Conservation (phyloP, 2,888 invertebrate species). For the Lacanobia wlatinum region DNA sequence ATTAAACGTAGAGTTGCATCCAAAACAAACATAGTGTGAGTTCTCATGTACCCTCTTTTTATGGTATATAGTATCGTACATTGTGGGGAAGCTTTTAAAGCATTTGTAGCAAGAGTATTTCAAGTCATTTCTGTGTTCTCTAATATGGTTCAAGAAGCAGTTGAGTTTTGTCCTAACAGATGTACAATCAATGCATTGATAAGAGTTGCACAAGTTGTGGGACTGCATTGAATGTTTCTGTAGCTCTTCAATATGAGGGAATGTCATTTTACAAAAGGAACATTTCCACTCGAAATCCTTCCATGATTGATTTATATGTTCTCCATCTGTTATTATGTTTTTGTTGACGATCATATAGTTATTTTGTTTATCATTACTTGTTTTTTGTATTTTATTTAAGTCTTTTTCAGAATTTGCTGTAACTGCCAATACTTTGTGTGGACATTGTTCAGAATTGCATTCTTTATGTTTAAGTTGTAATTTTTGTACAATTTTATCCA, state of each 20-base stretch:
- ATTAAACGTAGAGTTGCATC: slow-evolving; percentile 76
- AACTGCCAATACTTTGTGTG: not conserved
- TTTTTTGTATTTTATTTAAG: not conserved
- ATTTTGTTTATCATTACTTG: too few species aligned
- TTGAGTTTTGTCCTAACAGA: slow-evolving; percentile 74
- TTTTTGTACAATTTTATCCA: not conserved
- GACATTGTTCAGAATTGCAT: not conserved
- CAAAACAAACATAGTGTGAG: slow-evolving; percentile 72
- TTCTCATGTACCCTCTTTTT: slow-evolving; percentile 62
- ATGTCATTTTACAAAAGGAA: slow-evolving; percentile 78
- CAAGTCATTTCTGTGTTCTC: slow-evolving; percentile 90
- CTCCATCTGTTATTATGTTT: too few species aligned
- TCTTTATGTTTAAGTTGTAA: not conserved
- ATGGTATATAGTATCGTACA: slow-evolving; percentile 68
- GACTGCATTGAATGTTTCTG: slow-evolving; percentile 90
- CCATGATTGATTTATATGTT: slow-evolving; percentile 68
- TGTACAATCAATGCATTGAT: slow-evolving; percentile 92
- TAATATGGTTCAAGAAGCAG: slow-evolving; percentile 88
- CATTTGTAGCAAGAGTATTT: slow-evolving; percentile 85
- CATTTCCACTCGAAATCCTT: slow-evolving; percentile 80
- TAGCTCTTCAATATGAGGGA: slow-evolving; percentile 79
- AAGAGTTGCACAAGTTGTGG: slow-evolving; percentile 91
- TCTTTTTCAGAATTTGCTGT: slow-evolving; percentile 2
- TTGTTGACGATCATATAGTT: too few species aligned
- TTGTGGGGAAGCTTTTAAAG: slow-evolving; percentile 69